These are phyloP conservation scores for Branchinecta sandiegonensis DNA, from an alignment of 2,888 invertebrate species.

Conservation along the genomic window DNA sequence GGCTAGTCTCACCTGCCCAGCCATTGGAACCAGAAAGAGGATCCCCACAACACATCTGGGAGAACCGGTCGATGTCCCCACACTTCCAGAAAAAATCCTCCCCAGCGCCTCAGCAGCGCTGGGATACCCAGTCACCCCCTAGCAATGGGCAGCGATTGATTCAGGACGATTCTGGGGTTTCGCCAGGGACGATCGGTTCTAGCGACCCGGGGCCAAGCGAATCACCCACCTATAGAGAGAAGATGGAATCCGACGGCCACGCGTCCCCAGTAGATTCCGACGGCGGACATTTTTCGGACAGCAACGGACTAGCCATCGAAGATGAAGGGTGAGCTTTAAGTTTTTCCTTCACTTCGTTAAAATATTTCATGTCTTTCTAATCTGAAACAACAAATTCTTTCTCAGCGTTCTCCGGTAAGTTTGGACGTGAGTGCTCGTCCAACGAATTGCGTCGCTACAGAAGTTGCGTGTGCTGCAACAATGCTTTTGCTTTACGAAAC, in stretches of 20 bases:
- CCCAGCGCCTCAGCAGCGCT: background rate
- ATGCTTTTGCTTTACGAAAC: too few relatives aligned
- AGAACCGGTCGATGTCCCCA: constrained; percentile 9
- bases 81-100: background rate
- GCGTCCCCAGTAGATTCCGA: constrained; percentile 21
- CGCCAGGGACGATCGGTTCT: constrained; percentile 37
- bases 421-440: too few relatives aligned
- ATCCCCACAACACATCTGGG: constrained; percentile 1
- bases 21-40: constrained; percentile 6
- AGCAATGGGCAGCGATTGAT: constrained; percentile 37
- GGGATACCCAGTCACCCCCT: constrained; percentile 26
- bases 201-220: constrained; percentile 10
- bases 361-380: too few relatives aligned
- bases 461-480: too few relatives aligned
- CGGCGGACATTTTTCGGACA: constrained; percentile 20
- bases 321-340: background rate
- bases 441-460: too few relatives aligned
- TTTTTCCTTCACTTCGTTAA: background rate
- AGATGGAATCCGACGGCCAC: constrained; percentile 16
- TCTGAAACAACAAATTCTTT: too few relatives aligned
- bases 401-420: too few relatives aligned
- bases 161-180: constrained; percentile 45
- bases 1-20: too few relatives aligned
- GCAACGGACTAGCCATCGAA: constrained; percentile 17
- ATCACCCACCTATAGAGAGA: background rate